Evolutionary conservation across 2,888 invertebrate genomes (phyloP).

Genomic region (Apotomis turbidana): DNA sequence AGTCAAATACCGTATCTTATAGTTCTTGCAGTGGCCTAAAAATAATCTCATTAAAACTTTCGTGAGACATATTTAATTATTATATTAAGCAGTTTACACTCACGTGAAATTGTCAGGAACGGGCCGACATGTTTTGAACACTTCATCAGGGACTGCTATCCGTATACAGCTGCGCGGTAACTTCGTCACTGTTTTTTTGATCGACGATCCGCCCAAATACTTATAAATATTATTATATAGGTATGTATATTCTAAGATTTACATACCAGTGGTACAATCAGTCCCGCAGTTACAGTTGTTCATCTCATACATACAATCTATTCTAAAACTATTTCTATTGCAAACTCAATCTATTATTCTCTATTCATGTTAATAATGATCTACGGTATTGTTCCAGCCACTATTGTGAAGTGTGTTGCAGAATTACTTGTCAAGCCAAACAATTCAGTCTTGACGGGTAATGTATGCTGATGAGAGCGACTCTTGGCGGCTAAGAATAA

Average conservation of each 20-base stretch:
- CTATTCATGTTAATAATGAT: slow-evolving; percentile 31
- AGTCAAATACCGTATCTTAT: too few species aligned
- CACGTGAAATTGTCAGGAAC: too few species aligned
- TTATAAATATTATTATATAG: too few species aligned
- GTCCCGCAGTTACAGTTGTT: background rate
- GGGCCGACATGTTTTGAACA: too few species aligned
- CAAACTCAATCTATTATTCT: slow-evolving; percentile 25
- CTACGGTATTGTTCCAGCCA: slow-evolving; percentile 22
- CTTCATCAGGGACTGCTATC: too few species aligned
- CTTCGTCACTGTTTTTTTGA: too few species aligned
- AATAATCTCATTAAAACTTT: too few species aligned
- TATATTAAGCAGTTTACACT: too few species aligned
- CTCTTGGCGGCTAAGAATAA: background rate
- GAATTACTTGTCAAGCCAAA: slow-evolving; percentile 24
- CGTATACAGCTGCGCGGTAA: too few species aligned
- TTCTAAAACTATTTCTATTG: slow-evolving; percentile 21
- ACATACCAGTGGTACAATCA: background rate
- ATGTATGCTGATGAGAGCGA: slow-evolving; percentile 23
- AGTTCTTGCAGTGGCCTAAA: too few species aligned
- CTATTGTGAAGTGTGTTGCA: slow-evolving; percentile 33
- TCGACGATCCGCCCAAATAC: too few species aligned
- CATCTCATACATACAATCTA: background rate
- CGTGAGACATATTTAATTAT: too few species aligned
- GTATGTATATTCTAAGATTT: background rate
- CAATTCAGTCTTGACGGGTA: slow-evolving; percentile 24